phyloP scores from a whole-genome alignment of 1,140 invertebrate species.

The Choristoneura fumiferana region DNA sequence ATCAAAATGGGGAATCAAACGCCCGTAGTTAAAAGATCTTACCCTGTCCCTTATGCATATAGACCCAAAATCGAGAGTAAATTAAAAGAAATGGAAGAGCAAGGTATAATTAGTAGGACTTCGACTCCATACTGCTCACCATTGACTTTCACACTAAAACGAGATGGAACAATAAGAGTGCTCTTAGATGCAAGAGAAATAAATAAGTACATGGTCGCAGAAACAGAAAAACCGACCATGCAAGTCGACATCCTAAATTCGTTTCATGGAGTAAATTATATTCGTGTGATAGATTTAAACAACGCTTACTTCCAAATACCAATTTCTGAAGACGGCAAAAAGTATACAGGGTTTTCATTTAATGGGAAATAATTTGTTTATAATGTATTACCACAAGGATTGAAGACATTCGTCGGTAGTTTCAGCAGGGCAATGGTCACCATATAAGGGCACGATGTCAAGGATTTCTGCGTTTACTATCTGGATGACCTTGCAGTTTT shows the following conservation, averaged over 20 bases:
- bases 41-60: conserved; percentile 41
- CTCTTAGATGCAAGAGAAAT: conserved; percentile 52
- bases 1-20: conserved; percentile 31
- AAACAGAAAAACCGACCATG: conserved; percentile 38
- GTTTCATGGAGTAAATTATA: conserved; percentile 34
- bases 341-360: conserved; percentile 51
- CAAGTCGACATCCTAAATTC: conserved; percentile 43
- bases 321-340: conserved; percentile 30
- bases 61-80: conserved; percentile 27
- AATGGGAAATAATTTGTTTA: conserved; percentile 40
- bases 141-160: conserved; percentile 43
- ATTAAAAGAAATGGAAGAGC: conserved; percentile 33
- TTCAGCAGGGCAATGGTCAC: conserved; percentile 43
- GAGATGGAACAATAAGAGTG: conserved; percentile 39
- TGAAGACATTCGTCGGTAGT: too few species aligned
- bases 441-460: conserved; percentile 38
- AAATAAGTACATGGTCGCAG: conserved; percentile 44
- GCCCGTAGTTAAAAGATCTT: conserved; percentile 32
- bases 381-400: too few species aligned
- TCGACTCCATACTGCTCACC: conserved; percentile 51
- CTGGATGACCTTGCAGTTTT: conserved; percentile 36
- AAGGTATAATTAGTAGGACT: conserved; percentile 37
- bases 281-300: conserved; percentile 47
- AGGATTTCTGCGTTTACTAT: conserved; percentile 37
- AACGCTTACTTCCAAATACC: conserved; percentile 57